Base-by-base conservation (phyloP, 2,888 invertebrate species). In the Strigamia transsilvanica region DNA sequence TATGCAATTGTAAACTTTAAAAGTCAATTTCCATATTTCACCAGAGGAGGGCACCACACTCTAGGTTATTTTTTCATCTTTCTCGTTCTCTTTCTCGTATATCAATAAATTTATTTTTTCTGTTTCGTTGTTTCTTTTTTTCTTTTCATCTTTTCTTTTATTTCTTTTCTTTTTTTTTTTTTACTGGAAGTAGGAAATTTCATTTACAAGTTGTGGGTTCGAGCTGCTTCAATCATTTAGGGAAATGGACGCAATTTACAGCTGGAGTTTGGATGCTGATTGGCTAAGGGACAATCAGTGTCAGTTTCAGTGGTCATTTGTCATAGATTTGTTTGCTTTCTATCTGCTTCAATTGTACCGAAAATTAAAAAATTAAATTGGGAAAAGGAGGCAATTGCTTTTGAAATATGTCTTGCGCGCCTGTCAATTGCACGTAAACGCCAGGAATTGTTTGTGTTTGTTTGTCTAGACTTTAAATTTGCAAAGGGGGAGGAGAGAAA, bases 281-380 rank as follows among this genome's bases (percentile, higher is more conserved):
- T 73, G 73, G 73, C 32, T 32, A 13, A 73, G 73, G 27, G 73
- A 73, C 73, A 73, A 73, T 73, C 73, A 73, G 73, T 73, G 73
- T 73, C 73, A 73, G 12, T 73, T 73, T 73, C 73, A 73, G 73
- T 73, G 73, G 73, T n/a, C 73, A 73, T 73, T 73, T 73, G 73
- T 73, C 73, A 73, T 73, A 73, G 27, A 73, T 73, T 73, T 73
- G 73, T 73, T 73, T 73, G 73, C 73, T 73, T 73, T 73, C 73
- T 73, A 73, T 73, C 73, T 73, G 73, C 73, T 73, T 73, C 73
- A 73, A 73, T 73, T 73, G 73, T 73, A 73, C 73, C 73, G 73
- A 73, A 73, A 73, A 73, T 73, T 73, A 73, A 73, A 66, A 73
- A 73, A 73, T 73, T 73, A 73, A 73, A 73, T 73, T 73, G 73